Conservation (phyloP, 2,113 vertebrate genomes). For the Chloebia gouldiae region DNA sequence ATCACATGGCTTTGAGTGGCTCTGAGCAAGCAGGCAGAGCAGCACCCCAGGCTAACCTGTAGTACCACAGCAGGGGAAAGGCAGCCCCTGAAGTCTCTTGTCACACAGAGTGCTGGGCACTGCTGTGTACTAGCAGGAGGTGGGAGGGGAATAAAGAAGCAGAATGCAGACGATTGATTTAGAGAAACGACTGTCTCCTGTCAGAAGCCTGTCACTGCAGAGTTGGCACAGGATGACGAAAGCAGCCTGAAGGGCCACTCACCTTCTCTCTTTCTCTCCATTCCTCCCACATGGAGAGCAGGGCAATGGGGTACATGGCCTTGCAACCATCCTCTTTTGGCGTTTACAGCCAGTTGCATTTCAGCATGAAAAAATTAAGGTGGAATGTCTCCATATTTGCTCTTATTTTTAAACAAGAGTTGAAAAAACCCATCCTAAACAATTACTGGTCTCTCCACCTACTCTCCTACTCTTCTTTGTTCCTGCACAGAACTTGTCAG, state of each 20-base stretch:
- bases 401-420: slow-evolving; percentile 42
- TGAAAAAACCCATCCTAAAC: slow-evolving; percentile 50
- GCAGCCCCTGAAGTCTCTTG: neutral
- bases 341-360: slow-evolving; percentile 40
- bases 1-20: neutral
- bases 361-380: neutral
- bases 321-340: neutral
- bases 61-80: neutral
- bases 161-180: neutral
- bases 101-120: neutral
- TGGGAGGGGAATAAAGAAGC: neutral
- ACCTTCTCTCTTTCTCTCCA: neutral
- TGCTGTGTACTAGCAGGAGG: neutral
- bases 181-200: slow-evolving; percentile 4
- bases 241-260: neutral
- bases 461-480: slow-evolving; percentile 55
- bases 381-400: slow-evolving; percentile 24
- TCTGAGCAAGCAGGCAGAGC: neutral
- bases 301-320: neutral
- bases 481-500: slow-evolving; percentile 60
- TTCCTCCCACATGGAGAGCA: slow-evolving; percentile 9
- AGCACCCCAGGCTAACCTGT: neutral
- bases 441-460: slow-evolving; percentile 50
- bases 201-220: slow-evolving; percentile 23
- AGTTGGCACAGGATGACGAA: slow-evolving; percentile 2